Percentiles rank a stretch among this genome's conserved stretches.
These are phyloP conservation scores for Vulpes ferrilata DNA, from an alignment of 2,113 vertebrate species.

Conservation along the genomic window DNA sequence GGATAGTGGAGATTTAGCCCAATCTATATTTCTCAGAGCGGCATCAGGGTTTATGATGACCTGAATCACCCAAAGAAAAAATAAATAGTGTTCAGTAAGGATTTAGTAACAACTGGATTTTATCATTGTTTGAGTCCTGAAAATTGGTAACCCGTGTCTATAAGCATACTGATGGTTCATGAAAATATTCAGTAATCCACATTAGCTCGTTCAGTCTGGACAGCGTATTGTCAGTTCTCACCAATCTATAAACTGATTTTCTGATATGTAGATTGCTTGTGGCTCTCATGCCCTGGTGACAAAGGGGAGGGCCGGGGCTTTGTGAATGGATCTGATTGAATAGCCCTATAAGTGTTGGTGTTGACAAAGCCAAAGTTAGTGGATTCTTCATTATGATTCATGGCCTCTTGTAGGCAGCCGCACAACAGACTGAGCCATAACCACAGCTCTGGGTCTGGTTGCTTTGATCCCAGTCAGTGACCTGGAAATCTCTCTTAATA, in stretches of 20 bases:
- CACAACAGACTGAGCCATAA: not conserved
- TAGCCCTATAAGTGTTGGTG: not conserved
- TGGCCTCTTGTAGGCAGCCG: not conserved
- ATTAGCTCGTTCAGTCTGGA: not conserved
- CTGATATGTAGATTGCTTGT: not conserved
- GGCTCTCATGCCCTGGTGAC: not conserved
- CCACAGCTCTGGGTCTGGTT: not conserved
- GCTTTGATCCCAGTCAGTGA: constrained; percentile 61
- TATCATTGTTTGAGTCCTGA: not conserved
- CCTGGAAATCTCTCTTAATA: constrained; percentile 50
- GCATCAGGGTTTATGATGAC: not conserved
- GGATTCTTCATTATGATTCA: constrained; percentile 50
- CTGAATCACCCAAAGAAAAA: constrained; percentile 34
- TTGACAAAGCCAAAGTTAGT: constrained; percentile 43
- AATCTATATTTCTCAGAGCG: constrained; percentile 13
- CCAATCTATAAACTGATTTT: not conserved
- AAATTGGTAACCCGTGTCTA: not conserved
- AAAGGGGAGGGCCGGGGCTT: not conserved
- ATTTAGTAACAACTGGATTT: constrained; percentile 25
- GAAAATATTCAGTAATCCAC: not conserved
- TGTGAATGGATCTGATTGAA: constrained; percentile 26
- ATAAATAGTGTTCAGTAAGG: constrained; percentile 25
- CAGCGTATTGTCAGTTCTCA: not conserved
- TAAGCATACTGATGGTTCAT: not conserved
- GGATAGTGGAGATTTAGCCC: not conserved